Percentiles rank a stretch among this genome's conserved stretches.
Conservation (phyloP, 2,888 invertebrate genomes). For the Sepiola atlantica region DNA sequence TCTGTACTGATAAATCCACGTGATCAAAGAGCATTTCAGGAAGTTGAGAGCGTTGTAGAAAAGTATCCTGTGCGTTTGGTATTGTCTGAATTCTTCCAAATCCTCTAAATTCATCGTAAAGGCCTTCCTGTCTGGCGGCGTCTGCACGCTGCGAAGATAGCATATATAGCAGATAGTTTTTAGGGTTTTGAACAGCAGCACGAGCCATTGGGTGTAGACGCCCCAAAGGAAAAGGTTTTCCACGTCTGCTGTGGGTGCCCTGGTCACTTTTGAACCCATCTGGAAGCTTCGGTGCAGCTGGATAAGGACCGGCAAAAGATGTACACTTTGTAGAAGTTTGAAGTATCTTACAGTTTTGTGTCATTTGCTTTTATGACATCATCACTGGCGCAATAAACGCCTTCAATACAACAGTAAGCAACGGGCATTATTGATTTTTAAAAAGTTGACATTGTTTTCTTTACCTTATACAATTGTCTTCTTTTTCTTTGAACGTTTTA, state of each 20-base stretch:
- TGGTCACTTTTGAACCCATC: background rate
- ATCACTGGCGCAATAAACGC: background rate
- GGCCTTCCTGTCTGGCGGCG: background rate
- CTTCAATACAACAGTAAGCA: background rate
- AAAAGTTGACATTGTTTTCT: too few relatives aligned
- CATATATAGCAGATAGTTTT: background rate
- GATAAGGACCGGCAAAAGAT: background rate
- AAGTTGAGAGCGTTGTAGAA: background rate
- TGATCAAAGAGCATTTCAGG: conserved; percentile 4
- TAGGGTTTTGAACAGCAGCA: background rate
- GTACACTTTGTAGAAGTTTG: background rate
- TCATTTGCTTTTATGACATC: background rate
- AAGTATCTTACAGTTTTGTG: background rate
- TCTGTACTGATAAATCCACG: background rate
- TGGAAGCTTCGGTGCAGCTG: background rate
- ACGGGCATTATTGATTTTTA: background rate
- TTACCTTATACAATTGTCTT: too few relatives aligned
- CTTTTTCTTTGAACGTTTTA: background rate
- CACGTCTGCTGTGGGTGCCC: background rate
- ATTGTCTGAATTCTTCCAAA: background rate
- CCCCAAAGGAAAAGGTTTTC: background rate
- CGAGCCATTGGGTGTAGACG: background rate
- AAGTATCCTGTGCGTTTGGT: conserved; percentile 24
- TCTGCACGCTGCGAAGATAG: background rate
- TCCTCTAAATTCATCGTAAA: background rate